Conservation (phyloP, 2,888 invertebrate species). For the Pocota personata region DNA sequence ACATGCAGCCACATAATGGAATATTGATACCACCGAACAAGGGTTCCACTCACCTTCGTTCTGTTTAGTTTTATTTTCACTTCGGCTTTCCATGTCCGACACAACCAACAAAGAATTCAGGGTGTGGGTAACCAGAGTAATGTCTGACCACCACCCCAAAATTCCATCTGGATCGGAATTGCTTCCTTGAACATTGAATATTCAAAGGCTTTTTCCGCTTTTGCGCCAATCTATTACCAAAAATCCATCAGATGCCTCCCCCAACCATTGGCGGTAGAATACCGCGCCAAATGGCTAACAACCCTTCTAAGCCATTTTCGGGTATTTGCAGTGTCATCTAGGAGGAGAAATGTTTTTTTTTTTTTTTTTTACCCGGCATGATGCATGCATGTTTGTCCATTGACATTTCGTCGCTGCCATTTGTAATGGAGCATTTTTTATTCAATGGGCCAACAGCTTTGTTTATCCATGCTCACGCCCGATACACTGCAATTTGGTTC, state of each 20-base stretch:
- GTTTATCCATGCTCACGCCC: conserved; percentile 68
- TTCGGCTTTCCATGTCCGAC: background rate
- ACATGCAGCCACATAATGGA: conserved; percentile 65
- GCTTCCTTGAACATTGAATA: conserved; percentile 63
- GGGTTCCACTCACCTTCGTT: conserved; percentile 38
- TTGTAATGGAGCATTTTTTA: conserved; percentile 63
- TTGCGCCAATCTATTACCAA: conserved; percentile 62
- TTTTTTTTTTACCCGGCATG: conserved; percentile 30
- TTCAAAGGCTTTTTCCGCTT: conserved; percentile 65
- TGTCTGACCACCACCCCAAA: conserved; percentile 28
- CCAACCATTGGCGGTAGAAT: background rate
- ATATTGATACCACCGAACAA: conserved; percentile 52
- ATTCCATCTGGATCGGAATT: conserved; percentile 51
- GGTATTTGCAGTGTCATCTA: conserved; percentile 49
- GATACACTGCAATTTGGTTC: conserved; percentile 48
- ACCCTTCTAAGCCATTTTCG: conserved; percentile 58
- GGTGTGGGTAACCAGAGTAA: conserved; percentile 59
- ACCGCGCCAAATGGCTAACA: conserved; percentile 37
- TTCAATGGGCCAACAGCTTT: conserved; percentile 50
- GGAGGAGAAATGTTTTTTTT: conserved; percentile 1
- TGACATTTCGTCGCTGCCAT: conserved; percentile 62
- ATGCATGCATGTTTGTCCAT: conserved; percentile 65
- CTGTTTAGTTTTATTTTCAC: conserved; percentile 30
- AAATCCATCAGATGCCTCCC: conserved; percentile 45
- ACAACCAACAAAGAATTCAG: conserved; percentile 38